Evolutionary conservation across 2,888 invertebrate genomes (phyloP).

Genomic region (Hermaeophaga mercurialis): DNA sequence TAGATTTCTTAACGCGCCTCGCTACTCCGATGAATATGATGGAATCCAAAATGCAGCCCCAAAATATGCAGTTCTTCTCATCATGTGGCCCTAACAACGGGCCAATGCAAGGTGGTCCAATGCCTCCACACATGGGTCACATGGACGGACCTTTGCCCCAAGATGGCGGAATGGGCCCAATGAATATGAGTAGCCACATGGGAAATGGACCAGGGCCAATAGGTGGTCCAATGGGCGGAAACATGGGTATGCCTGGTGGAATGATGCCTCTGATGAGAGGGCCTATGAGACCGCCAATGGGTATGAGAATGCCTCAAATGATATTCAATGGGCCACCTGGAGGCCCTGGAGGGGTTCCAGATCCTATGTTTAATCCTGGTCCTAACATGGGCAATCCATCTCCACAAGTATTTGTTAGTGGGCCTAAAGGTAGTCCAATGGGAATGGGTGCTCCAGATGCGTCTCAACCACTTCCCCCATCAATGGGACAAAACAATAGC

Average conservation of each 20-base stretch:
- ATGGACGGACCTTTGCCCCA: constrained; percentile 56
- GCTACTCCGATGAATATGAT: constrained; percentile 80
- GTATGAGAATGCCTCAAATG: constrained; percentile 54
- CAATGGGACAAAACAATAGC: constrained; percentile 73
- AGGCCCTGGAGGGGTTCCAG: constrained; percentile 45
- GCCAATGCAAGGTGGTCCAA: constrained; percentile 57
- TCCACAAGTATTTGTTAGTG: constrained; percentile 65
- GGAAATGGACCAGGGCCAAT: constrained; percentile 49
- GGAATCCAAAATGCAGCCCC: constrained; percentile 72
- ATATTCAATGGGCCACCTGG: constrained; percentile 56
- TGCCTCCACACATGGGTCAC: constrained; percentile 57
- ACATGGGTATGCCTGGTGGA: constrained; percentile 56
- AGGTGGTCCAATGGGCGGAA: constrained; percentile 53
- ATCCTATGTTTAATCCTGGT: constrained; percentile 50
- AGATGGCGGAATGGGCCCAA: constrained; percentile 59
- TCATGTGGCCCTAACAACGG: constrained; percentile 61
- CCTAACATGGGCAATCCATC: constrained; percentile 58
- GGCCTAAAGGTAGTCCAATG: constrained; percentile 64
- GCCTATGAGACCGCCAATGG: constrained; percentile 57
- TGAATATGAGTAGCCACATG: constrained; percentile 58
- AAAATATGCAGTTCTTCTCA: constrained; percentile 75
- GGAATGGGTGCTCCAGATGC: constrained; percentile 64
- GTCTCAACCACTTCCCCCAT: constrained; percentile 77
- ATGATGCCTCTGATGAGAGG: constrained; percentile 57
- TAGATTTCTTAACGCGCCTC: constrained; percentile 88